A percentile compares a stretch with the other conserved stretches of the same genome.
phyloP scores from a whole-genome alignment of 2,888 invertebrate species.

The Tromatobia lineatoria region DNA sequence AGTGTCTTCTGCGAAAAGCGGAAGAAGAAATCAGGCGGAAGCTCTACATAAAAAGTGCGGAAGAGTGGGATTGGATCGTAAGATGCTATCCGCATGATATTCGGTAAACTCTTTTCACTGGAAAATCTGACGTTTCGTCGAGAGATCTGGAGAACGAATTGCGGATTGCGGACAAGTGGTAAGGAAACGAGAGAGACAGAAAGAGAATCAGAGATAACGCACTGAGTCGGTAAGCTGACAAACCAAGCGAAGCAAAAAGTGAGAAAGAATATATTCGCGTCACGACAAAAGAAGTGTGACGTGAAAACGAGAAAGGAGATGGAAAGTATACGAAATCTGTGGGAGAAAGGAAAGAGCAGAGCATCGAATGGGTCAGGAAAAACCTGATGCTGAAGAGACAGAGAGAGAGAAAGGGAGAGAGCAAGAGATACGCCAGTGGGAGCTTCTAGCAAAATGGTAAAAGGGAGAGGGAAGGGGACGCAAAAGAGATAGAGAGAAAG shows the following conservation, averaged over 20 bases:
- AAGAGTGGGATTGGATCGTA: constrained; percentile 25
- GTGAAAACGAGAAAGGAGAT: constrained; percentile 24
- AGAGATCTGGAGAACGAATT: constrained; percentile 47
- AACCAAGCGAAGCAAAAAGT: constrained; percentile 12
- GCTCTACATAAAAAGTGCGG: constrained; percentile 19
- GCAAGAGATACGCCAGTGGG: constrained; percentile 39
- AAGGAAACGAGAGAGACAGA: constrained; percentile 3
- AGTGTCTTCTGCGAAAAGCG: neutral
- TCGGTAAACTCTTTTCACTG: constrained; percentile 50
- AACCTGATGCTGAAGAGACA: constrained; percentile 54
- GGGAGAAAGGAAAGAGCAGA: constrained; percentile 21
- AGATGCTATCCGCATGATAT: constrained; percentile 39
- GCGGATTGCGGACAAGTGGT: constrained; percentile 30
- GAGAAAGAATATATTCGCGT: constrained; percentile 56
- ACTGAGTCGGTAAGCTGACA: constrained; percentile 44
- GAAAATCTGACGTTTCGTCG: constrained; percentile 55
- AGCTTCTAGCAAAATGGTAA: constrained; percentile 57
- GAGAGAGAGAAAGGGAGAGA: too few relatives aligned
- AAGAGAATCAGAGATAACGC: constrained; percentile 1
- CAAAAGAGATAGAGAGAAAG: constrained; percentile 47
- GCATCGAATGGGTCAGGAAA: constrained; percentile 55
- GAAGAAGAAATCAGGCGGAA: constrained; percentile 17
- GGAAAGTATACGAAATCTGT: constrained; percentile 1
- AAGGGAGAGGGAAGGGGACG: constrained; percentile 29
- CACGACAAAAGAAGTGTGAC: constrained; percentile 45